Percentiles rank a stretch among this genome's conserved stretches.
Conservation (phyloP, 2,113 vertebrate genomes). For the Chelonoidis abingdonii region DNA sequence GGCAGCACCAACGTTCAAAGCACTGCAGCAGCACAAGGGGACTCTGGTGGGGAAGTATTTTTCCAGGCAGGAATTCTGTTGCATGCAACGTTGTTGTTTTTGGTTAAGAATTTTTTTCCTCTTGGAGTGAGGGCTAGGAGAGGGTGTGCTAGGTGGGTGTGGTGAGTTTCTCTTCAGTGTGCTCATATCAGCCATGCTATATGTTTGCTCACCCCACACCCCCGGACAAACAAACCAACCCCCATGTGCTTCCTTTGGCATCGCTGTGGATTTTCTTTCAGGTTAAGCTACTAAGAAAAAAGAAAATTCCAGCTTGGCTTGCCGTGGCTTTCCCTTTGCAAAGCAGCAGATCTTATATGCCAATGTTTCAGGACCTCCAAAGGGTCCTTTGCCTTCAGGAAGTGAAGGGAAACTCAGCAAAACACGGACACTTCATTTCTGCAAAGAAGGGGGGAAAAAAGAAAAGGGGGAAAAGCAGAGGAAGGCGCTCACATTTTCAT, state of each 20-base stretch:
- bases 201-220: background rate
- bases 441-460: background rate
- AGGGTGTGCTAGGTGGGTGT: background rate
- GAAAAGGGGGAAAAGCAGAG: background rate
- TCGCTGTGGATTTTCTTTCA: background rate
- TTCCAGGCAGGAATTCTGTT: slow-evolving; percentile 62
- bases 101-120: background rate
- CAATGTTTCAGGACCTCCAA: background rate
- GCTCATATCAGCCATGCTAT: background rate
- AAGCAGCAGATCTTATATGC: background rate
- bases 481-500: background rate
- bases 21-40: accelerated
- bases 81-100: slow-evolving; percentile 61
- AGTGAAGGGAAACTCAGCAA: background rate
- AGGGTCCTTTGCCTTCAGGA: background rate
- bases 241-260: background rate
- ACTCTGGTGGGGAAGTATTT: slow-evolving; percentile 50
- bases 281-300: slow-evolving; percentile 23
- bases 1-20: slow-evolving; percentile 45
- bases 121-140: background rate
- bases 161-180: background rate
- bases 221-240: background rate
- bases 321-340: background rate
- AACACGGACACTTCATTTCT: background rate
- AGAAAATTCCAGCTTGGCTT: background rate